These are phyloP conservation scores for Sitophilus oryzae DNA, from an alignment of 1,140 invertebrate species.

Conservation along the genomic window DNA sequence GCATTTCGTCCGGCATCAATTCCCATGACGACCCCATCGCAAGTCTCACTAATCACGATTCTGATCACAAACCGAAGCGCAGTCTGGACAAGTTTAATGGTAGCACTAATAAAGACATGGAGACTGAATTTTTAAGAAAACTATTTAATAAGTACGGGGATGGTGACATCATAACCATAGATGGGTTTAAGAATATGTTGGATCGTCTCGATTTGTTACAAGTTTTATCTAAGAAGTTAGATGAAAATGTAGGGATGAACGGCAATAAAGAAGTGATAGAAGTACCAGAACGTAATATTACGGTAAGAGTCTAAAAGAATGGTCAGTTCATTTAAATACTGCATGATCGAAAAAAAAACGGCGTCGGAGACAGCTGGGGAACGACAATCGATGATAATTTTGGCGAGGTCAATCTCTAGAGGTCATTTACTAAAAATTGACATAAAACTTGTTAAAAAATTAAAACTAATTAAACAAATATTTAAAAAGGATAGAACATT, in stretches of 20 bases:
- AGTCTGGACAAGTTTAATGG: constrained; percentile 1
- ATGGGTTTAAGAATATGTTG: constrained; percentile 61
- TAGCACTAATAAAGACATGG: background rate
- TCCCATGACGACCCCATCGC: constrained; percentile 3
- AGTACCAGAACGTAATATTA: constrained; percentile 44
- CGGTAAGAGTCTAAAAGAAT: constrained; percentile 41
- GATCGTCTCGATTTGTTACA: constrained; percentile 51
- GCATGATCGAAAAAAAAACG: no score
- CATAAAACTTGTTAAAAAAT: no score
- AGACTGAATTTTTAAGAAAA: constrained; percentile 39
- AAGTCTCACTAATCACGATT: constrained; percentile 1
- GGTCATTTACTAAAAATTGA: no score
- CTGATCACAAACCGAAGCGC: background rate
- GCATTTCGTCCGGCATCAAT: background rate
- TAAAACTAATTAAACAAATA: no score
- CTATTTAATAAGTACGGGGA: constrained; percentile 51
- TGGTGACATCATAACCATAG: constrained; percentile 55
- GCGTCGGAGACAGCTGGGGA: no score
- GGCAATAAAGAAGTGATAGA: constrained; percentile 14
- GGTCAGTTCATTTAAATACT: constrained; percentile 3
- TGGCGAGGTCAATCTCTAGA: no score
- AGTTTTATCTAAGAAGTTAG: constrained; percentile 43
- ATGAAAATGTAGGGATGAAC: constrained; percentile 35
- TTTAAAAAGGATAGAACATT: no score
- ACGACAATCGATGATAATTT: no score